Evolutionary conservation across 2,797 vertebrate genomes (phyloP), one percentile per base, ranked within the genome.

Genomic region (Hozukius guyotensis): DNA sequence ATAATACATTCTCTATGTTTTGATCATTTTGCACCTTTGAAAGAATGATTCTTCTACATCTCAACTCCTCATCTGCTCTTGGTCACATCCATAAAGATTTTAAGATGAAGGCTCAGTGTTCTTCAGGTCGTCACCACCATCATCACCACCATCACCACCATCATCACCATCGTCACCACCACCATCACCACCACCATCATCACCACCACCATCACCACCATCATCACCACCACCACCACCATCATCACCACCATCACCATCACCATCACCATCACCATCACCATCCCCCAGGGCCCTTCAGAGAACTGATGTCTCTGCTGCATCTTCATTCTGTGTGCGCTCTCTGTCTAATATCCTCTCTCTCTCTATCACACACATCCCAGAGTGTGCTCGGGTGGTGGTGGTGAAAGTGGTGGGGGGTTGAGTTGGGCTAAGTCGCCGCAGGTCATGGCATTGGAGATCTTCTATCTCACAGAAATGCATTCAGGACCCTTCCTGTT

Each of bases 401-500:
- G 10, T 13, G 29, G 42, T 13, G 29, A 46, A 46, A 22, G 49
- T 20, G 7, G 8, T 2, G 24, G 55, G 56, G 31, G 11, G 22
- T 29, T 25, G 7, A 52, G 56, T 52, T 36, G 55, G 27, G 16
- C n/a, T n/a, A 22, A 38, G 59, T 20, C 1, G 42, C 74, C 3
- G 49, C 56, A 46, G 77, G 83, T 78, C 68, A 66, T 7, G 2
- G 42, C 24, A 11, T 16, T 76, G 56, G 74, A 81, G 46, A 78
- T 66, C 36, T 78, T 63, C 70, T 61, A 31, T 83, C 42, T 60
- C 46, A 46, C 57, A 72, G 31, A 69, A 85, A 75, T 64, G 49
- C 49, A 80, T 64, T 81, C 68, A n/a, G 12, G 22, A 59, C 22
- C 12, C 49, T 60, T 80, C 29, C 46, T 67, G 59, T 86, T 87